These are phyloP conservation scores for Aporophyla nigra DNA, from an alignment of 2,888 invertebrate genomes.

Conservation along the genomic window DNA sequence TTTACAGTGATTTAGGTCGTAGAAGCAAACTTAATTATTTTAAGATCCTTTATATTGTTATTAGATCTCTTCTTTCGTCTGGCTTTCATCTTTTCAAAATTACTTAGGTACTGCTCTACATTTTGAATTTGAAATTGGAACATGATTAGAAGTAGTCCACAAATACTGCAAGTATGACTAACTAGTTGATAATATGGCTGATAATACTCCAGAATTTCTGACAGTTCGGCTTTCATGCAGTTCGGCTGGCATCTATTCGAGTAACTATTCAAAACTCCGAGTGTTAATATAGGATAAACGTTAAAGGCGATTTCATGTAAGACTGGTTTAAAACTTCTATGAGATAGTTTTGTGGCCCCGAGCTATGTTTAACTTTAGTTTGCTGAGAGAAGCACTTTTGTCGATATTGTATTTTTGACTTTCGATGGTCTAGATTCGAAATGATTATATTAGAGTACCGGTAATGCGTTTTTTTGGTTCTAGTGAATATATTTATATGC, in stretches of 20 bases:
- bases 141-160: neutral
- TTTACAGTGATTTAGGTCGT: neutral
- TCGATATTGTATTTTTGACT: conserved; percentile 39
- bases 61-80: neutral
- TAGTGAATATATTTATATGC: neutral
- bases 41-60: neutral
- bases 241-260: conserved; percentile 9
- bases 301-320: conserved; percentile 33
- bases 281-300: conserved; percentile 20
- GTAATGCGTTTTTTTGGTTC: neutral
- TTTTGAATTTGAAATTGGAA: neutral
- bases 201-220: conserved; percentile 11
- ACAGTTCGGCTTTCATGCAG: conserved; percentile 15
- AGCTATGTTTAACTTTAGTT: conserved; percentile 32
- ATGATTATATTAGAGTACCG: neutral
- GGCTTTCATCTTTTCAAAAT: too few relatives aligned
- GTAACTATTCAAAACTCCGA: conserved; percentile 8
- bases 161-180: neutral
- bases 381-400: conserved; percentile 17
- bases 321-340: conserved; percentile 31
- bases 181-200: conserved; percentile 9
- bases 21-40: neutral
- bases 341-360: conserved; percentile 27
- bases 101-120: neutral
- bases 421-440: neutral